These are phyloP conservation scores for Nineta flava DNA, from an alignment of 2,888 invertebrate genomes.

Conservation along the genomic window DNA sequence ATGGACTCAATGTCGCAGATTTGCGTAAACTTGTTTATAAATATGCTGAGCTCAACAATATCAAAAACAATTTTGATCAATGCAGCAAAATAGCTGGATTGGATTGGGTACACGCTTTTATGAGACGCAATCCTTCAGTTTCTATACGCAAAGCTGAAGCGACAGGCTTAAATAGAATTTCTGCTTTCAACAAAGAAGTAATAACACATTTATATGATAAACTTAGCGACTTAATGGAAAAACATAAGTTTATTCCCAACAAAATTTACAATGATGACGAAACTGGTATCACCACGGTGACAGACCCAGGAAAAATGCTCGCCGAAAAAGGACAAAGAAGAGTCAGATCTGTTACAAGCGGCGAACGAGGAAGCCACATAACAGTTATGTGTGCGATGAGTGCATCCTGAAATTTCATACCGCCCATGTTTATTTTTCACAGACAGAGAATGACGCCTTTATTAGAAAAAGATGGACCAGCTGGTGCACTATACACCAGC, in stretches of 20 bases:
- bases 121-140: conserved; percentile 12
- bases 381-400: conserved; percentile 9
- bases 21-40: conserved; percentile 10
- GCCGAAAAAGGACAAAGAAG: conserved; percentile 18
- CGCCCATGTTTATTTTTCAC: conserved; percentile 2
- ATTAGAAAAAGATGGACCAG: conserved; percentile 18
- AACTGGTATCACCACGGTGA: conserved; percentile 15
- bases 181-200: conserved; percentile 16
- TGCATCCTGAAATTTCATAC: not conserved
- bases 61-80: conserved; percentile 13
- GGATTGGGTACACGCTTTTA: conserved; percentile 7
- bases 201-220: conserved; percentile 11
- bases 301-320: conserved; percentile 18
- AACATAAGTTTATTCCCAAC: conserved; percentile 15
- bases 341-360: conserved; percentile 17
- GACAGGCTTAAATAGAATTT: conserved; percentile 11
- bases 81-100: conserved; percentile 13
- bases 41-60: conserved; percentile 13
- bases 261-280: conserved; percentile 18
- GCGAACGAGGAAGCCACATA: not conserved
- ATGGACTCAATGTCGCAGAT: conserved; percentile 3
- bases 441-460: conserved; percentile 16
- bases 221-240: conserved; percentile 12
- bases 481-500: conserved; percentile 17
- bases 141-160: conserved; percentile 10